Percentiles rank a stretch among this genome's conserved stretches.
Evolutionary conservation across 2,888 invertebrate genomes (phyloP).

Genomic region (Drosophila anomelani): DNA sequence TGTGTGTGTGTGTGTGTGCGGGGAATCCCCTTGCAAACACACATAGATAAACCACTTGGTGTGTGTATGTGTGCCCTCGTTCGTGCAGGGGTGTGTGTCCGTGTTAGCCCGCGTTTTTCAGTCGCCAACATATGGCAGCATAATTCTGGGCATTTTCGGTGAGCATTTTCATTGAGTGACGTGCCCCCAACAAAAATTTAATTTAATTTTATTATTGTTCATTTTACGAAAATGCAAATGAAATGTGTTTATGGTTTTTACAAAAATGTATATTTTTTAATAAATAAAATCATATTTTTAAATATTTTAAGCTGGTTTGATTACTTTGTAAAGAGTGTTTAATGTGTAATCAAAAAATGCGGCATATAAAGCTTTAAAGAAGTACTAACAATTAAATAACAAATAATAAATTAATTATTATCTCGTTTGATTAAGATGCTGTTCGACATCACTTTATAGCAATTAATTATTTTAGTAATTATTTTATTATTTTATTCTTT

Average conservation of each 20-base stretch:
- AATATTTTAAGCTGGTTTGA: background rate
- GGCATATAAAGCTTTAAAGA: background rate
- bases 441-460: too few relatives aligned
- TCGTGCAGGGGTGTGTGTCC: constrained; percentile 6
- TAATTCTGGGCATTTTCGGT: constrained; percentile 57
- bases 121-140: constrained; percentile 68
- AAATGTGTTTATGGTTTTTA: background rate
- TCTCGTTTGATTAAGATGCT: too few relatives aligned
- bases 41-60: background rate
- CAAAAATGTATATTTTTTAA: background rate
- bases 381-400: background rate
- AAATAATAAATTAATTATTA: too few relatives aligned
- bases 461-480: too few relatives aligned
- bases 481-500: too few relatives aligned
- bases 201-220: background rate
- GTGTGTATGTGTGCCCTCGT: constrained; percentile 9
- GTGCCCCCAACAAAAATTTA: constrained; percentile 1
- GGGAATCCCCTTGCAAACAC: constrained; percentile 28
- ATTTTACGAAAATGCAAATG: background rate
- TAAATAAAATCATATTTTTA: background rate
- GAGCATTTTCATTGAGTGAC: constrained; percentile 43
- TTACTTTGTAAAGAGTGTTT: background rate
- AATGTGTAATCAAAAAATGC: background rate
- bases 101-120: constrained; percentile 47
- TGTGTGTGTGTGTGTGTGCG: constrained; percentile 9